Evolutionary conservation across 2,888 invertebrate genomes (phyloP).

Genomic region (Flabesymbios commensalis): DNA sequence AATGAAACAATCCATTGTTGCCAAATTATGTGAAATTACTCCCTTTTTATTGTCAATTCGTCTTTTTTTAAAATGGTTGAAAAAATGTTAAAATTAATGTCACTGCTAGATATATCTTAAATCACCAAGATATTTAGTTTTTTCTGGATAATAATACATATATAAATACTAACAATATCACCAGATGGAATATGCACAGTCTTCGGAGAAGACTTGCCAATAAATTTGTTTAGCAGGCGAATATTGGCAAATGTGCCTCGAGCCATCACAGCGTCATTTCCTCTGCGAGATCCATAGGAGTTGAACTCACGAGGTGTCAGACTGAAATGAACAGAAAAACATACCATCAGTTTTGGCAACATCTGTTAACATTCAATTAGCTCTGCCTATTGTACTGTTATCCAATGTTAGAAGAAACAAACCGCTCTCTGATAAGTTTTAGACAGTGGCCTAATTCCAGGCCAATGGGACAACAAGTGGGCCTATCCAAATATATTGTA

Average conservation of each 20-base stretch:
- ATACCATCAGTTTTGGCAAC: neutral
- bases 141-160: too few relatives aligned
- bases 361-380: too few relatives aligned
- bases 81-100: too few relatives aligned
- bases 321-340: slow-evolving; percentile 63
- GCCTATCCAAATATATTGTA: too few relatives aligned
- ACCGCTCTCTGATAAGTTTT: too few relatives aligned
- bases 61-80: too few relatives aligned
- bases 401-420: too few relatives aligned
- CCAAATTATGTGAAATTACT: neutral
- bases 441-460: too few relatives aligned
- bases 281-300: slow-evolving; percentile 95
- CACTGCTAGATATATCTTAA: too few relatives aligned
- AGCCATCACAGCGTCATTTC: slow-evolving; percentile 96
- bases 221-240: slow-evolving; percentile 82
- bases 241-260: slow-evolving; percentile 99
- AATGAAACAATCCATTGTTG: neutral
- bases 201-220: slow-evolving; percentile 71
- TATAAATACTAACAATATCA: slow-evolving; percentile 74
- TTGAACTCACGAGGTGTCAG: slow-evolving; percentile 93
- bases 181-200: slow-evolving; percentile 86
- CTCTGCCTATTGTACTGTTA: too few relatives aligned
- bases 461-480: too few relatives aligned
- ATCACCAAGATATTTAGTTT: too few relatives aligned
- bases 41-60: neutral